These are phyloP conservation scores for Drosophila ambigua DNA, from an alignment of 1,140 invertebrate genomes.

Conservation along the genomic window DNA sequence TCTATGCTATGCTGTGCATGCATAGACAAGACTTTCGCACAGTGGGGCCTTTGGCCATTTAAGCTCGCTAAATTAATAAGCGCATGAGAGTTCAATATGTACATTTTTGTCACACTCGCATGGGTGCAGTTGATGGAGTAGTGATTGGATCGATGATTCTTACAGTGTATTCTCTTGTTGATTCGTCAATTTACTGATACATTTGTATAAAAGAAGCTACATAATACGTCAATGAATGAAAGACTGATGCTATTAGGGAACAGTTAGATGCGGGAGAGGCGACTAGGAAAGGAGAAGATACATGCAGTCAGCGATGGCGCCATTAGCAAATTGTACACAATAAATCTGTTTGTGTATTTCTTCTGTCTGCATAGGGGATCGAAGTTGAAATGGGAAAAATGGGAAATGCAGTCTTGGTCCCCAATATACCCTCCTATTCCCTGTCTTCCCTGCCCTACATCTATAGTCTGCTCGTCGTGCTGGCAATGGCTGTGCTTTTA, in stretches of 20 bases:
- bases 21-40: too few relatives aligned
- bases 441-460: background rate
- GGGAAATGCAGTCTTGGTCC: too few relatives aligned
- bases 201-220: slow-evolving; percentile 18
- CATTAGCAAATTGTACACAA: slow-evolving; percentile 79
- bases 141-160: too few relatives aligned
- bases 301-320: slow-evolving; percentile 16
- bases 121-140: too few relatives aligned
- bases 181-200: slow-evolving; percentile 48
- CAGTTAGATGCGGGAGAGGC: background rate
- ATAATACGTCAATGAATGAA: slow-evolving; percentile 34
- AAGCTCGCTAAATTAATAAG: too few relatives aligned
- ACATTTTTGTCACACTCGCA: too few relatives aligned
- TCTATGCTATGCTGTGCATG: too few relatives aligned
- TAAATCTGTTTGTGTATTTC: slow-evolving; percentile 10
- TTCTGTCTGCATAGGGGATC: slow-evolving; percentile 15
- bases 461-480: slow-evolving; percentile 19
- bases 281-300: background rate
- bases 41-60: too few relatives aligned
- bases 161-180: slow-evolving; percentile 22
- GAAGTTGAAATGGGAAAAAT: background rate
- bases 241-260: slow-evolving; percentile 1
- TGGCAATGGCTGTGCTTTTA: slow-evolving; percentile 44
- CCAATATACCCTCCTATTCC: too few relatives aligned
- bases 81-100: too few relatives aligned